Evolutionary conservation across 2,888 invertebrate genomes (phyloP).

Genomic region (Epirrita christyi): DNA sequence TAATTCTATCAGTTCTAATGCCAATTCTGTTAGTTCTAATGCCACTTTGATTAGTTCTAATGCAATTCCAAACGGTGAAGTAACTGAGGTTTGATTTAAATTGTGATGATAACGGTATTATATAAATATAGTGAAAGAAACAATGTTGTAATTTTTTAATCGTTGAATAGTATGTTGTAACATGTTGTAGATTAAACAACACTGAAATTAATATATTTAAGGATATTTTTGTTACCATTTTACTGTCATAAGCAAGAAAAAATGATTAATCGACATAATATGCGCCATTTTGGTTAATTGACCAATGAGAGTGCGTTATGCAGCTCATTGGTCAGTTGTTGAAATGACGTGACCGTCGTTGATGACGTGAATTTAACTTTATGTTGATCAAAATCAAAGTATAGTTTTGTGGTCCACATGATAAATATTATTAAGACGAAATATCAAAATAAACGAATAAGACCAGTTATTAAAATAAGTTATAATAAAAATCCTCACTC

Average conservation of each 20-base stretch:
- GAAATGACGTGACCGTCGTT: background rate
- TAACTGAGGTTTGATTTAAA: conserved; percentile 9
- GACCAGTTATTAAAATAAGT: conserved; percentile 14
- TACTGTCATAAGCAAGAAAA: background rate
- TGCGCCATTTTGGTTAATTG: conserved; percentile 6
- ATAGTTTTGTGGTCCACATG: background rate
- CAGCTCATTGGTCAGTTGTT: background rate
- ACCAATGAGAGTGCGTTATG: conserved; percentile 3
- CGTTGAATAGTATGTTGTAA: too few species aligned
- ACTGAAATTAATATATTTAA: background rate
- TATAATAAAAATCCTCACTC: background rate
- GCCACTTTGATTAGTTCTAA: conserved; percentile 11
- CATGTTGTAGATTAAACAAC: too few species aligned
- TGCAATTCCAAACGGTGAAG: conserved; percentile 9
- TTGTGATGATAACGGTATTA: conserved; percentile 24
- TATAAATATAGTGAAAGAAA: background rate
- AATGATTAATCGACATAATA: too few species aligned
- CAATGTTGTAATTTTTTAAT: too few species aligned
- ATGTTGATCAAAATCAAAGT: background rate
- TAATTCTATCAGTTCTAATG: background rate
- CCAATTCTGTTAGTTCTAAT: background rate
- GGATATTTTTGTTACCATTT: conserved; percentile 6
- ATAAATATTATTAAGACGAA: background rate
- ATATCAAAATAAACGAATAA: background rate
- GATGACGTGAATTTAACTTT: background rate